These are phyloP conservation scores for Cisticola juncidis DNA, from an alignment of 2,113 vertebrate genomes.

Conservation along the genomic window DNA sequence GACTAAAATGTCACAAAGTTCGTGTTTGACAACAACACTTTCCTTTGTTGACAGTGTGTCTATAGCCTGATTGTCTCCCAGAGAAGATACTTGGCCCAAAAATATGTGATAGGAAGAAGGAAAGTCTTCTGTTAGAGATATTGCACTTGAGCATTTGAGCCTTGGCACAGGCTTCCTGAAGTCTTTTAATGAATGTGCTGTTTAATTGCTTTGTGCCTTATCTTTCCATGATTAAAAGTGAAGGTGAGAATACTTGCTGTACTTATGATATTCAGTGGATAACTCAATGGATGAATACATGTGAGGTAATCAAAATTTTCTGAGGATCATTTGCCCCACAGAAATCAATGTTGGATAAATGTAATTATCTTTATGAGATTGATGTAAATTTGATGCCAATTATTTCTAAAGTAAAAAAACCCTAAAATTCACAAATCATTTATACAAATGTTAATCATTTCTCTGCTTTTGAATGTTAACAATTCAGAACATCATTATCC, in stretches of 20 bases:
- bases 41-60: not conserved
- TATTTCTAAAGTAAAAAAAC: slow-evolving; percentile 20
- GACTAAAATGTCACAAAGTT: not conserved
- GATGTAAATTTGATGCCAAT: slow-evolving; percentile 23
- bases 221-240: not conserved
- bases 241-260: not conserved
- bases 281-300: not conserved
- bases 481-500: not conserved
- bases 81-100: not conserved
- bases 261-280: not conserved
- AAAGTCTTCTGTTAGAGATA: not conserved
- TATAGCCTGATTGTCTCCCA: not conserved
- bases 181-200: not conserved
- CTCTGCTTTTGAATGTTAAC: not conserved
- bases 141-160: not conserved
- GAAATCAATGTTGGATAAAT: not conserved
- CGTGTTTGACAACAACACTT: not conserved
- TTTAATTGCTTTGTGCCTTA: slow-evolving; percentile 3
- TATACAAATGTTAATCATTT: not conserved
- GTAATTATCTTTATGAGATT: not conserved
- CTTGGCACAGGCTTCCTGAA: not conserved
- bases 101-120: not conserved
- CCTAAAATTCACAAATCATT: not conserved
- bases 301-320: not conserved
- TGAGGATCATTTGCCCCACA: not conserved